A percentile compares a stretch with the other conserved stretches of the same genome.
phyloP scores from a whole-genome alignment of 1,140 invertebrate genomes.

The Lucilia cuprina region DNA sequence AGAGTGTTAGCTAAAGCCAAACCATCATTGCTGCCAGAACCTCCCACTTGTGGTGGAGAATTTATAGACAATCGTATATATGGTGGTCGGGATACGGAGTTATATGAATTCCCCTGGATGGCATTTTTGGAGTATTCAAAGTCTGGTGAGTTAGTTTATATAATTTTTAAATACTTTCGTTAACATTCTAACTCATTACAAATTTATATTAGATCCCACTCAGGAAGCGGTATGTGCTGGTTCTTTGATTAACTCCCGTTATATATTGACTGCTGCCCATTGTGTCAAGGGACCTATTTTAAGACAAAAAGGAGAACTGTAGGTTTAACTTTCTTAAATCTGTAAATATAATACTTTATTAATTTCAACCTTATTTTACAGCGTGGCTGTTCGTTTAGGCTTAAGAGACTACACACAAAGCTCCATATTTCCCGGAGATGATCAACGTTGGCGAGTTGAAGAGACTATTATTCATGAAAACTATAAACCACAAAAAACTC shows the following conservation, averaged over 20 bases:
- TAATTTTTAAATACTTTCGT: neutral
- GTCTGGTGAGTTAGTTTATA: slow-evolving; percentile 42
- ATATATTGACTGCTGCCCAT: slow-evolving; percentile 76
- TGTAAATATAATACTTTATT: neutral
- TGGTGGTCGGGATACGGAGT: slow-evolving; percentile 55
- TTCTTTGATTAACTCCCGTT: slow-evolving; percentile 64
- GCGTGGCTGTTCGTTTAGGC: slow-evolving; percentile 63
- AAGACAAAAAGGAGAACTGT: slow-evolving; percentile 64
- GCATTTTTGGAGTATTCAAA: slow-evolving; percentile 67
- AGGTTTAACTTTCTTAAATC: slow-evolving; percentile 50
- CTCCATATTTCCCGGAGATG: neutral
- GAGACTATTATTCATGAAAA: slow-evolving; percentile 61
- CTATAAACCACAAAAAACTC: slow-evolving; percentile 51
- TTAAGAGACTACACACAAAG: slow-evolving; percentile 60
- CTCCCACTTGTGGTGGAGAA: slow-evolving; percentile 53
- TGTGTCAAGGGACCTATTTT: slow-evolving; percentile 67
- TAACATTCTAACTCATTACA: too few species aligned
- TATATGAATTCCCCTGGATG: slow-evolving; percentile 72
- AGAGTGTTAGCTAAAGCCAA: neutral
- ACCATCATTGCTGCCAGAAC: slow-evolving; percentile 43
- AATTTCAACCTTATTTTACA: slow-evolving; percentile 33
- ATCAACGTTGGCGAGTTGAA: slow-evolving; percentile 47
- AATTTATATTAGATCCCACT: neutral
- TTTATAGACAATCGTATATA: slow-evolving; percentile 58
- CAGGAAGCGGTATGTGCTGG: slow-evolving; percentile 67